phyloP scores from a whole-genome alignment of 1,140 invertebrate genomes.

The Fopius arisanus region DNA sequence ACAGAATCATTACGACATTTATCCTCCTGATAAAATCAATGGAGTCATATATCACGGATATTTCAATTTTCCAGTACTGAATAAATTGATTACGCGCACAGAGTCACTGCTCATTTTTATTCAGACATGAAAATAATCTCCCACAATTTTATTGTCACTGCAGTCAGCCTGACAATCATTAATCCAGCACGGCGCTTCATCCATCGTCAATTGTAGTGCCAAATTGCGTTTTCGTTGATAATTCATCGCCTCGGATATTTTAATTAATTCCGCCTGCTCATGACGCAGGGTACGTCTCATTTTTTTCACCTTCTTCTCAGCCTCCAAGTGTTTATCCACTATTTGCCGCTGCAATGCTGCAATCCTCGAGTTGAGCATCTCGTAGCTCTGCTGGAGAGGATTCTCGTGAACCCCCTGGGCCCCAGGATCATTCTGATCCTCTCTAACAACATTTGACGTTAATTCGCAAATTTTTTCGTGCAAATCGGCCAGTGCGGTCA shows the following conservation, averaged over 20 bases:
- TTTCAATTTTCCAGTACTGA: neutral
- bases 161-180: constrained; percentile 35
- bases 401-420: neutral
- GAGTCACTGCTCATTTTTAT: no score
- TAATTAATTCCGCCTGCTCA: constrained; percentile 46
- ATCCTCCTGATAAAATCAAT: neutral
- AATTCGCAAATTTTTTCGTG: constrained; percentile 51
- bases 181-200: constrained; percentile 27
- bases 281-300: constrained; percentile 40
- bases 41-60: neutral
- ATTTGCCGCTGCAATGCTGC: constrained; percentile 53
- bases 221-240: constrained; percentile 47
- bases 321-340: constrained; percentile 46
- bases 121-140: neutral
- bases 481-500: constrained; percentile 52
- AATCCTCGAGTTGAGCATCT: constrained; percentile 47
- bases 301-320: constrained; percentile 42
- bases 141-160: constrained; percentile 14
- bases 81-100: no score
- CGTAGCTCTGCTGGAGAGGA: constrained; percentile 34
- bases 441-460: constrained; percentile 45
- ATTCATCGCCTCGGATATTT: constrained; percentile 47
- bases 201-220: constrained; percentile 36
- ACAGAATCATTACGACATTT: neutral
- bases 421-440: constrained; percentile 27